Base-by-base conservation (phyloP, 2,113 vertebrate species). In the Vulpes ferrilata region DNA sequence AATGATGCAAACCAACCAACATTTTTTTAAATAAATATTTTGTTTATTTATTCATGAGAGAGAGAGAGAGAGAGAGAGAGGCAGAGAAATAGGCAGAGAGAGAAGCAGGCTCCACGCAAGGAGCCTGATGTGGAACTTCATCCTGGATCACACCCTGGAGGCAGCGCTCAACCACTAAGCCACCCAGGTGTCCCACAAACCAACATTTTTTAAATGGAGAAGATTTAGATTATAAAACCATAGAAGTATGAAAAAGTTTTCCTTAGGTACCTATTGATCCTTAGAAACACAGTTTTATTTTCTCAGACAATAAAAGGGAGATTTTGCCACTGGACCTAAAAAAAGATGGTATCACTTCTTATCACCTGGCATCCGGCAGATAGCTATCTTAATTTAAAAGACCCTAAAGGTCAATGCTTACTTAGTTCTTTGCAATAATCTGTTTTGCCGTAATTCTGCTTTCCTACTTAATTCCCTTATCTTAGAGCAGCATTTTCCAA, bases 271-370 rank as follows among this genome's bases (percentile, higher is more conserved):
- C 12, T 84, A 97, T 84, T 89, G 93, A 97, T 96, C 27, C 78
- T 95, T 83, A 94, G 85, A 90, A 95, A 94, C 22, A 96, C 60
- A 93, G 59, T 92, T 97, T 97, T 83, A 94, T 96, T 97, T 96
- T 96, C 82, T 79, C 1, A 0, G 32, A 91, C 82, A 96, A 87
- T 95, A 94, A 93, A 86, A 74, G 3, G 62, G 57, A 95, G 89
- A 95, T 98, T 90, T 85, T 71, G 51, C 48, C 53, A 91, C 51
- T 55, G 59, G 51, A 51, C n/a, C 73, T 96, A 94, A 83, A 74
- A 83, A 74, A 94, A 87, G 87, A 80, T 51, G n/a, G 10, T 32
- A 91, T 97, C 85, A 11, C 38, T 79, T 79, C 43, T 82, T 89
- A 64, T 80, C 88, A 83, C 32, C 64, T 76, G 59, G 71, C 20